Evolutionary conservation across 1,140 invertebrate genomes (phyloP), one percentile per base, ranked within the genome.

Genomic region (Kradibia gibbosae): DNA sequence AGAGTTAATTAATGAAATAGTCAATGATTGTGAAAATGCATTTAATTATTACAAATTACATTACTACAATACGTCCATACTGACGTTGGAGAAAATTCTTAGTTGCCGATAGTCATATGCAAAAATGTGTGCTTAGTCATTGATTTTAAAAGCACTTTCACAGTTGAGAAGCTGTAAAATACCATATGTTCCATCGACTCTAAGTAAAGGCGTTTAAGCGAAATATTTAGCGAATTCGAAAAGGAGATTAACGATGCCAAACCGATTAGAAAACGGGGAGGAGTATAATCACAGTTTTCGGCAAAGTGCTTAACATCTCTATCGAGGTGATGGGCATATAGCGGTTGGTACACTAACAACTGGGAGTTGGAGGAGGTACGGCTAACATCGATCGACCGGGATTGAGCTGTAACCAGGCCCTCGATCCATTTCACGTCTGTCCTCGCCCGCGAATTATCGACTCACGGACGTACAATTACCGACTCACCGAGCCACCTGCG

Each of bases 371-470:
- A 39, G 70, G 48, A 42, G 31, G 73, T 45, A 36, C 72, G 25
- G 45, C 11, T 15, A 20, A 28, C 60, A 75, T 79, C 72, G 65
- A 79, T 75, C 81, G 67, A 11, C 20, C 13, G 7, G 73, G 53
- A 83, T 83, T 83, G 78, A 83, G 82, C 74, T 42, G 78, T 83
- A 48, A 36, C 34, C 34, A 11, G 20, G 28, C 7, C 20, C 34
- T 45, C 60, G 8, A 65, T 28, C 31, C 60, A 8, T 65, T 34
- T 65, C 60, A 36, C 20, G 67, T 36, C 67, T 70, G 42, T 74
- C 75, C 57, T 48, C 45, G 25, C 71, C 20, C 73, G 50, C 50
- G 78, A 81, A 83, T 83, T 83, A 83, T 70, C 72, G 76, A 70
- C n/a, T 53, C 50, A 13, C n/a, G 22, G 50, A 10, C 22, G 36